Evolutionary conservation across 2,797 vertebrate species (phyloP).

Genomic region (Semotilus atromaculatus): DNA sequence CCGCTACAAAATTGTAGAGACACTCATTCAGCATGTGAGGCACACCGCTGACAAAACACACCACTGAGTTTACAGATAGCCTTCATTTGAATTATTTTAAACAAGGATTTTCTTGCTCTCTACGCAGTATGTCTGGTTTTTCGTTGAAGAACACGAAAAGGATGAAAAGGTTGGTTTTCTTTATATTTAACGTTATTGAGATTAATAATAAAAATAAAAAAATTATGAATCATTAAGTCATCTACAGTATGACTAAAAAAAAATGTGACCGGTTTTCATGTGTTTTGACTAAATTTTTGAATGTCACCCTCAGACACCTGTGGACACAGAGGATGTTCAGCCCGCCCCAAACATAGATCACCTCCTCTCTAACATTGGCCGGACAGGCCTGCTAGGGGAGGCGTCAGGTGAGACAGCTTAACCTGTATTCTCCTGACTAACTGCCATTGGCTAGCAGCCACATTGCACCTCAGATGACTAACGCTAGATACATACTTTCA

Average conservation of each 20-base stretch:
- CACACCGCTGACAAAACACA: background rate
- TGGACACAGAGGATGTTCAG: conserved; percentile 91
- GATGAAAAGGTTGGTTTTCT: conserved; percentile 86
- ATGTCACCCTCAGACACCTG: conserved; percentile 83
- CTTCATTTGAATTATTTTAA: background rate
- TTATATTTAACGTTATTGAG: background rate
- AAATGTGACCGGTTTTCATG: background rate
- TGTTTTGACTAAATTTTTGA: background rate
- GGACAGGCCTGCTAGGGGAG: conserved; percentile 86
- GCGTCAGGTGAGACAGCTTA: conserved; percentile 85
- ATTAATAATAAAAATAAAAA: background rate
- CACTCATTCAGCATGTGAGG: conserved; percentile 95
- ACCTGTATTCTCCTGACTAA: background rate
- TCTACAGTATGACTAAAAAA: background rate
- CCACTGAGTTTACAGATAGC: background rate
- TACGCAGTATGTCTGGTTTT: conserved; percentile 91
- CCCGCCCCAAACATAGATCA: conserved; percentile 97
- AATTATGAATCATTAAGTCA: background rate
- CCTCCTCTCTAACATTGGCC: conserved; percentile 95
- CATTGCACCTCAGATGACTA: conserved; percentile 2
- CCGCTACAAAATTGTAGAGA: conserved; percentile 98
- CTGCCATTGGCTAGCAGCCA: conserved; percentile 4
- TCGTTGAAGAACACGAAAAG: conserved; percentile 90
- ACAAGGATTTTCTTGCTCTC: conserved; percentile 14
- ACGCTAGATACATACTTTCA: conserved; percentile 17